phyloP scores from a whole-genome alignment of 2,113 vertebrate genomes.

The Hippocampus zosterae region DNA sequence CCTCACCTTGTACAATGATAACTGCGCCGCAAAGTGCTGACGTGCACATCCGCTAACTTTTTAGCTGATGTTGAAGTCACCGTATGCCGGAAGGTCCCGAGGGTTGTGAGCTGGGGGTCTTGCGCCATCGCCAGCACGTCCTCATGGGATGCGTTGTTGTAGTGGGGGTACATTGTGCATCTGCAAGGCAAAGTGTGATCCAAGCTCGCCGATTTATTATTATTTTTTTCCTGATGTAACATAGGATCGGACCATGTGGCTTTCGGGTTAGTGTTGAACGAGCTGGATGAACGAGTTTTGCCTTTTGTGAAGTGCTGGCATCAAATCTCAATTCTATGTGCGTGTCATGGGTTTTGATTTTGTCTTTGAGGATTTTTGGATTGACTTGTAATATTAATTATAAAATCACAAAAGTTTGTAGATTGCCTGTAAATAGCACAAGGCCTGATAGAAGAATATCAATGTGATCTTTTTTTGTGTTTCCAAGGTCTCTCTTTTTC shows the following conservation, averaged over 20 bases:
- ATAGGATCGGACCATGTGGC: not conserved
- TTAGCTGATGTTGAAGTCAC: conserved; percentile 12
- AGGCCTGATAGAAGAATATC: too few species aligned
- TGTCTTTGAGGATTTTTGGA: too few species aligned
- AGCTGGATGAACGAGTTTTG: too few species aligned
- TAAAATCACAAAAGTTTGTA: too few species aligned
- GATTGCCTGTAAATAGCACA: too few species aligned
- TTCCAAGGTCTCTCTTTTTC: not conserved
- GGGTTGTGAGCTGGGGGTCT: not conserved
- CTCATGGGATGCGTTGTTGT: conserved; percentile 4
- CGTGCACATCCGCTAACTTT: not conserved
- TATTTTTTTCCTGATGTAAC: not conserved
- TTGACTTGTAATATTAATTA: too few species aligned
- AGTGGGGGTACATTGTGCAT: not conserved
- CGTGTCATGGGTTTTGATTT: too few species aligned
- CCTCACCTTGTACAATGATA: conserved; percentile 8
- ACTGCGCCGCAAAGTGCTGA: conserved; percentile 9
- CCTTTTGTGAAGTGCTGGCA: too few species aligned
- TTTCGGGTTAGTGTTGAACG: not conserved
- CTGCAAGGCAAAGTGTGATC: not conserved
- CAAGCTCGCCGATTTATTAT: not conserved
- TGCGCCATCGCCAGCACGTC: not conserved
- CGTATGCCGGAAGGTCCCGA: conserved; percentile 4
- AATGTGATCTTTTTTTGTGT: conserved; percentile 3
- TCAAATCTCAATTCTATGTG: too few species aligned